These are phyloP conservation scores for Euclidia mi DNA, from an alignment of 2,888 invertebrate genomes.

Conservation along the genomic window DNA sequence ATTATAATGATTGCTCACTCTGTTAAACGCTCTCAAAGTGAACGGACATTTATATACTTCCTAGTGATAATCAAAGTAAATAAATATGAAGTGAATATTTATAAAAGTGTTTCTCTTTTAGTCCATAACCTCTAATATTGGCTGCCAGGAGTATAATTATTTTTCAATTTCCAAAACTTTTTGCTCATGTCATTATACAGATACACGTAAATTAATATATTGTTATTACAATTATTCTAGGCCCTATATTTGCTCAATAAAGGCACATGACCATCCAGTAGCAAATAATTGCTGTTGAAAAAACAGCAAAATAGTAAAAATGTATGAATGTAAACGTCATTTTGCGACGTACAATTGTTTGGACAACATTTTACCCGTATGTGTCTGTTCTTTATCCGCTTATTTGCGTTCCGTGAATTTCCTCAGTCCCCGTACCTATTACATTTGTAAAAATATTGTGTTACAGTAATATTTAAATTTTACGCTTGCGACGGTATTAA, in stretches of 20 bases:
- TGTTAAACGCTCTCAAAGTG: too few relatives aligned
- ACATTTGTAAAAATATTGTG: slow-evolving; percentile 28
- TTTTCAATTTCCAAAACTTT: too few relatives aligned
- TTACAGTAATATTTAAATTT: slow-evolving; percentile 13
- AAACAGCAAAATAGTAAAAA: slow-evolving; percentile 20
- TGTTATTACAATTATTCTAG: neutral
- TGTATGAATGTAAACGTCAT: slow-evolving; percentile 27
- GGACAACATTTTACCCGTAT: slow-evolving; percentile 36
- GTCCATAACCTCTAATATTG: too few relatives aligned
- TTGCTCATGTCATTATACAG: neutral
- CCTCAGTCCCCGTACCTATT: too few relatives aligned
- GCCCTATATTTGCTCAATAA: neutral
- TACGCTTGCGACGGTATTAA: slow-evolving; percentile 1
- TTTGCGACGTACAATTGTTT: slow-evolving; percentile 37
- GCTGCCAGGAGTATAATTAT: too few relatives aligned
- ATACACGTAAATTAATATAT: neutral
- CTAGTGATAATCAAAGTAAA: too few relatives aligned
- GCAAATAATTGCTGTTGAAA: slow-evolving; percentile 9
- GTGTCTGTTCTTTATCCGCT: slow-evolving; percentile 33
- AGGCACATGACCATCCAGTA: neutral
- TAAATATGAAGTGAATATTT: too few relatives aligned
- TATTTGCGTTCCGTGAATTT: too few relatives aligned
- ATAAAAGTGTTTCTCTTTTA: too few relatives aligned
- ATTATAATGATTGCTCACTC: too few relatives aligned
- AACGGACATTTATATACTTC: too few relatives aligned